Evolutionary conservation across 2,888 invertebrate species (phyloP).

Genomic region (Notodonta dromedarius): DNA sequence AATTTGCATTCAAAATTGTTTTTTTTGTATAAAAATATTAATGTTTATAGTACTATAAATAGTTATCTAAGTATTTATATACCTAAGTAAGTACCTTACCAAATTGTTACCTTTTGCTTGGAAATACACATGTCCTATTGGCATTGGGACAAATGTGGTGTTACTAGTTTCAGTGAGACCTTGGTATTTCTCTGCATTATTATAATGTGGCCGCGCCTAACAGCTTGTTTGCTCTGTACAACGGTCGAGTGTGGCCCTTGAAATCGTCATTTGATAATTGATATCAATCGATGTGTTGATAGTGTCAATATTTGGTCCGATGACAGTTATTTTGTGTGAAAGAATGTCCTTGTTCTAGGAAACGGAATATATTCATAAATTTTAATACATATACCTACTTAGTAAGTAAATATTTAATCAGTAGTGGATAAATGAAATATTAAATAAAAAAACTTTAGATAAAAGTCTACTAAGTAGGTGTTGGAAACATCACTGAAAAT

Average conservation of each 20-base stretch:
- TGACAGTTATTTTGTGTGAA: constrained; percentile 56
- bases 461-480: too few species aligned
- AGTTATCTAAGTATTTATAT: too few species aligned
- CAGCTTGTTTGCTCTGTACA: constrained; percentile 61
- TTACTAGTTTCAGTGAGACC: constrained; percentile 42
- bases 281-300: constrained; percentile 50
- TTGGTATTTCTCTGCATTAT: constrained; percentile 44
- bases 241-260: constrained; percentile 65
- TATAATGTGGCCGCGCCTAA: constrained; percentile 50
- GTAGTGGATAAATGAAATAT: too few species aligned
- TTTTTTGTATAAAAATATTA: too few species aligned
- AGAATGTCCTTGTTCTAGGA: constrained; percentile 55
- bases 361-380: constrained; percentile 20
- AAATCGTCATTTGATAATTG: constrained; percentile 66
- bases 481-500: too few species aligned
- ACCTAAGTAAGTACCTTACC: too few species aligned
- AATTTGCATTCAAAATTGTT: too few species aligned
- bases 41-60: too few species aligned
- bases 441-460: too few species aligned
- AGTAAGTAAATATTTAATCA: too few species aligned
- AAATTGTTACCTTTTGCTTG: too few species aligned
- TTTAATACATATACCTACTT: too few species aligned
- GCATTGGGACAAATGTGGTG: constrained; percentile 17
- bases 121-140: background rate
- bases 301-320: constrained; percentile 63